A percentile compares a stretch with the other conserved stretches of the same genome.
phyloP scores from a whole-genome alignment of 2,797 vertebrate species.

The Helostoma temminkii region DNA sequence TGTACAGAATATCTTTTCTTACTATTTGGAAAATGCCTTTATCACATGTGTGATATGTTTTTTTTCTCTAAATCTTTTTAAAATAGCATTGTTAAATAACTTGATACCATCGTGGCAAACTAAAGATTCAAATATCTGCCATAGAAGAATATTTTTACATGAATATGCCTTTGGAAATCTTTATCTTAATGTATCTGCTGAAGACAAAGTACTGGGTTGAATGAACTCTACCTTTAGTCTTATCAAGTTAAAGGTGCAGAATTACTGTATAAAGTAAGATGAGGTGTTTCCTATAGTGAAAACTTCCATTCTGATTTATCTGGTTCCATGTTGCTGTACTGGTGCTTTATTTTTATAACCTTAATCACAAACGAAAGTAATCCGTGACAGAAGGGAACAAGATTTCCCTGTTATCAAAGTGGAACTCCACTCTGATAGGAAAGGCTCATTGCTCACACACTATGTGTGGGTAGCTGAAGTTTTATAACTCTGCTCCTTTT shows the following conservation, averaged over 20 bases:
- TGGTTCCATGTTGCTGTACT: conserved; percentile 23
- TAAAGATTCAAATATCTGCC: neutral
- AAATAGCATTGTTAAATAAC: conserved; percentile 15
- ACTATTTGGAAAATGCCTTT: conserved; percentile 29
- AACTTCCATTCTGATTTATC: conserved; percentile 2
- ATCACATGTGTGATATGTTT: neutral
- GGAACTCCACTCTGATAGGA: conserved; percentile 54
- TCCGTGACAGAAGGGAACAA: conserved; percentile 44
- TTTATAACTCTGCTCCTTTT: conserved; percentile 67
- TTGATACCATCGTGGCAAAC: neutral
- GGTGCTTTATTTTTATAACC: conserved; percentile 46
- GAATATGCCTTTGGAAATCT: conserved; percentile 15
- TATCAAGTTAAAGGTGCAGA: conserved; percentile 49
- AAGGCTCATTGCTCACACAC: conserved; percentile 59
- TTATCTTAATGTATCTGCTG: conserved; percentile 53
- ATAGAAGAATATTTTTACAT: conserved; percentile 2
- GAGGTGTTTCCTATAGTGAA: conserved; percentile 1
- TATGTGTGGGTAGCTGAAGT: conserved; percentile 46
- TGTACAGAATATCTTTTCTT: neutral
- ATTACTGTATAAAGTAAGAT: conserved; percentile 5
- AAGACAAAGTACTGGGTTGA: conserved; percentile 60
- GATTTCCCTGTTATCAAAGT: conserved; percentile 76
- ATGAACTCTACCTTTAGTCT: conserved; percentile 53
- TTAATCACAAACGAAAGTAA: conserved; percentile 41
- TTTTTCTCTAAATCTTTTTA: neutral